Percentiles rank a stretch among this genome's conserved stretches.
Conservation (phyloP, 2,113 vertebrate genomes). For the Scytalopus superciliaris region DNA sequence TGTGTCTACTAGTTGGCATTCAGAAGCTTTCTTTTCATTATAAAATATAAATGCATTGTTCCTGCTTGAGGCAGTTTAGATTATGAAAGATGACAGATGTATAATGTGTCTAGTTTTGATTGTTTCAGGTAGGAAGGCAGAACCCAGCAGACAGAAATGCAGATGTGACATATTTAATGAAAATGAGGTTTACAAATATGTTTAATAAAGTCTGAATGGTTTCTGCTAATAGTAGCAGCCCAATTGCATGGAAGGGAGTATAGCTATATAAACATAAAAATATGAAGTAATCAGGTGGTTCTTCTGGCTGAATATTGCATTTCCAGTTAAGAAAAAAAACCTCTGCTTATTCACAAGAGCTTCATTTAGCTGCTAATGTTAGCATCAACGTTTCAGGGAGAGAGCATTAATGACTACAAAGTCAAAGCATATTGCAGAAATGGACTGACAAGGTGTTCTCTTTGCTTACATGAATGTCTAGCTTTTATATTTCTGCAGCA, state of each 20-base stretch:
- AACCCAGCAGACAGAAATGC: constrained; percentile 53
- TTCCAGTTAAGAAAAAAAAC: background rate
- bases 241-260: constrained; percentile 19
- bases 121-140: constrained; percentile 59
- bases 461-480: background rate
- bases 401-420: background rate
- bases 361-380: constrained; percentile 21
- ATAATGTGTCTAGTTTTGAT: constrained; percentile 64
- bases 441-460: background rate
- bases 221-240: constrained; percentile 49
- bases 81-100: constrained; percentile 74
- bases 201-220: constrained; percentile 60
- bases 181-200: constrained; percentile 65
- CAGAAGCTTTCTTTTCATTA: constrained; percentile 71
- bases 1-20: constrained; percentile 70
- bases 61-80: constrained; percentile 57
- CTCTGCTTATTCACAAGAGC: background rate
- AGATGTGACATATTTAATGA: constrained; percentile 61
- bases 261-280: constrained; percentile 37
- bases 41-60: constrained; percentile 72
- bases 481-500: background rate
- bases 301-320: background rate
- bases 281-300: background rate
- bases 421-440: background rate
- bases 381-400: constrained; percentile 6